Base-by-base conservation (phyloP, 2,797 vertebrate genomes). In the Sphaeramia orbicularis region DNA sequence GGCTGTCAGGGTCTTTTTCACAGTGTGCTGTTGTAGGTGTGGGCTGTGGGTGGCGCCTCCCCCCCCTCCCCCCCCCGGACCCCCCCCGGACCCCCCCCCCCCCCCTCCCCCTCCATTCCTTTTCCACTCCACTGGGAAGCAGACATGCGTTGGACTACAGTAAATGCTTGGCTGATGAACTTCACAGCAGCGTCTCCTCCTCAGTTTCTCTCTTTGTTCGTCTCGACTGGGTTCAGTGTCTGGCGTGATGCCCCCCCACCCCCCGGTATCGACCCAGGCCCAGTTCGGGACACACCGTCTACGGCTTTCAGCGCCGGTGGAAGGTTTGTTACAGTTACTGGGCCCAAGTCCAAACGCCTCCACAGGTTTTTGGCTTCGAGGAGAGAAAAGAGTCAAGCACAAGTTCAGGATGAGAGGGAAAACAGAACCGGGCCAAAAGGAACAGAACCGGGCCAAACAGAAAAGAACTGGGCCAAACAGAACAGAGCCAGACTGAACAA, bases 61-160 rank as follows among this genome's bases (percentile, higher is more conserved):
- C n/a, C n/a, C n/a, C n/a, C n/a, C n/a, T n/a, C n/a, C n/a, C n/a
- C n/a, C n/a, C n/a, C n/a, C n/a, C n/a, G 61, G 70, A 76, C n/a
- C n/a, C n/a, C n/a, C n/a, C n/a, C n/a, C n/a, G n/a, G n/a, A n/a
- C n/a, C n/a, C n/a, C n/a, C n/a, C 79, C 74, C 70, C 65, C 69
- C 65, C 74, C 67, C 81, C 78, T 74, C 80, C 56, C 77, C 70
- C n/a, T n/a, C n/a, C n/a, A n/a, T n/a, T n/a, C n/a, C 74, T 67
- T 89, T 92, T 90, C 80, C 87, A 83, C 86, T 89, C 74, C 74
- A 81, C 74, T 87, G 79, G 67, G 77, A 79, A 85, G 81, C 83
- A 90, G 90, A 91, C 80, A 86, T 81, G 80, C 80, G 71, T 73
- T 76, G 77, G 80, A 72, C 74, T 51, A 65, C 85, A 71, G 59